phyloP scores from a whole-genome alignment of 2,113 vertebrate species.

The Pithys albifrons region DNA sequence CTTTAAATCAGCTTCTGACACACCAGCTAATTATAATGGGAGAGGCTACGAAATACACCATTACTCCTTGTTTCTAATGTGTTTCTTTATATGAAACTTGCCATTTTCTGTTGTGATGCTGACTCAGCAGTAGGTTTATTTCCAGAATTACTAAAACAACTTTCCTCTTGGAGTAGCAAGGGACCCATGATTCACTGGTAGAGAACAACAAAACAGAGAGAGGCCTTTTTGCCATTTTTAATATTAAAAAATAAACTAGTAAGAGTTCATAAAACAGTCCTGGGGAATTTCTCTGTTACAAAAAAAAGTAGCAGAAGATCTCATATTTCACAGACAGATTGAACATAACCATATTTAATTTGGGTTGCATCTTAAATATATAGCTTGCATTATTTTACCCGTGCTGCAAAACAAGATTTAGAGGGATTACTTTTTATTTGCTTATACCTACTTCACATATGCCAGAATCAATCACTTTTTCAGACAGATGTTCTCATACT shows the following conservation, averaged over 20 bases:
- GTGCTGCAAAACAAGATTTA: conserved; percentile 14
- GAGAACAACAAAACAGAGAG: conserved; percentile 52
- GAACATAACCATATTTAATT: conserved; percentile 10
- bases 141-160: conserved; percentile 76
- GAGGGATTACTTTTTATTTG: conserved; percentile 35
- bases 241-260: conserved; percentile 63
- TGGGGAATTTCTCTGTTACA: background rate
- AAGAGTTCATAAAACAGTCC: conserved; percentile 34
- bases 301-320: background rate
- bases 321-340: conserved; percentile 20
- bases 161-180: conserved; percentile 61
- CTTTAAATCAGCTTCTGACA: conserved; percentile 27
- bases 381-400: background rate
- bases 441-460: conserved; percentile 3
- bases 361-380: background rate
- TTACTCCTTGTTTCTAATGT: conserved; percentile 56
- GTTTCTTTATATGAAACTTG: conserved; percentile 50
- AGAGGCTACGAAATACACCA: background rate
- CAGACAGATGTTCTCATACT: background rate
- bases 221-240: conserved; percentile 54
- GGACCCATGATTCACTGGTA: conserved; percentile 58
- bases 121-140: conserved; percentile 72
- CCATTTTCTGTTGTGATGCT: conserved; percentile 55
- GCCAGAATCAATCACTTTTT: conserved; percentile 26
- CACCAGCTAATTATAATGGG: background rate